Evolutionary conservation across 2,113 vertebrate genomes (phyloP).

Genomic region (Chitala chitala): DNA sequence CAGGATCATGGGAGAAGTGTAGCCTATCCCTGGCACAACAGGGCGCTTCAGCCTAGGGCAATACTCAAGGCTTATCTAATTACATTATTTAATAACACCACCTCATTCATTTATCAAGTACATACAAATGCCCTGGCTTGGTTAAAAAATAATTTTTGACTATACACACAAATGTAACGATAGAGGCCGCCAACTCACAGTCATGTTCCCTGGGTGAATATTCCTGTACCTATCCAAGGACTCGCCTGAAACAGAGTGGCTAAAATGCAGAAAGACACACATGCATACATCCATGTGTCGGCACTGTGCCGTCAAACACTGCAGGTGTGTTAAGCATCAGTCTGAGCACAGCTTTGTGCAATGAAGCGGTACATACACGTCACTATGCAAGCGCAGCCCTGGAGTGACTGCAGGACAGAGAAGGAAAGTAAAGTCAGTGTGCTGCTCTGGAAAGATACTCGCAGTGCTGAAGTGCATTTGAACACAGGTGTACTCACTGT

Average conservation of each 20-base stretch:
- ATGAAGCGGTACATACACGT: conserved; percentile 57
- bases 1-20: no score
- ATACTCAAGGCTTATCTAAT: no score
- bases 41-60: no score
- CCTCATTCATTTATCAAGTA: no score
- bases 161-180: background rate
- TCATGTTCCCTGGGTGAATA: conserved; percentile 36
- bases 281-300: background rate
- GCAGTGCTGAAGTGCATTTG: background rate
- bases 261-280: conserved; percentile 22
- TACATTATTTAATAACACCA: no score
- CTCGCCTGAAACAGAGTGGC: conserved; percentile 44
- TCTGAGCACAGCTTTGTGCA: no score
- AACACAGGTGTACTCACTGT: background rate
- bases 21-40: no score
- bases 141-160: no score
- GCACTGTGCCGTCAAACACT: background rate
- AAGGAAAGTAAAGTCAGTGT: conserved; percentile 14
- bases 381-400: conserved; percentile 52
- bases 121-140: no score
- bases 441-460: background rate
- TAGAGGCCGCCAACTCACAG: conserved; percentile 38
- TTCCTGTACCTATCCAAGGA: conserved; percentile 47
- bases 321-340: conserved; percentile 5
- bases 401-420: conserved; percentile 63